A percentile compares a stretch with the other conserved stretches of the same genome.
These are phyloP conservation scores for Macquaria australasica DNA, from an alignment of 2,113 vertebrate species.

Conservation along the genomic window DNA sequence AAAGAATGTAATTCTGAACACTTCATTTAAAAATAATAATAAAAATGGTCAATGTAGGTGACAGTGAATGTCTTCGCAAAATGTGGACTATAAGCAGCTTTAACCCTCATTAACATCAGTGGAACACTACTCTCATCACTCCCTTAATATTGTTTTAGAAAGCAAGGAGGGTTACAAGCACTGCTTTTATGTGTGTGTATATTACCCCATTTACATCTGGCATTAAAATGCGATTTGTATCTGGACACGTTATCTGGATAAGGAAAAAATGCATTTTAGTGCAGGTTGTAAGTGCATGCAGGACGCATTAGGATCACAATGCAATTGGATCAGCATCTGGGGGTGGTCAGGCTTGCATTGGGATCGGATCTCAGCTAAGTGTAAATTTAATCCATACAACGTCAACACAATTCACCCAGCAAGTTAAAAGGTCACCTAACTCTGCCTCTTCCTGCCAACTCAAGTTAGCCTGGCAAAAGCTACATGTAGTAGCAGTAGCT, in stretches of 20 bases:
- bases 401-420: no score
- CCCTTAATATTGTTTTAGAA: background rate
- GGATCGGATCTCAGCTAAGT: background rate
- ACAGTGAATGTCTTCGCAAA: background rate
- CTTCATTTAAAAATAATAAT: no score
- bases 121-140: background rate
- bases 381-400: no score
- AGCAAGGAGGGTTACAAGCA: background rate
- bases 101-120: background rate
- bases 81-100: slow-evolving; percentile 1
- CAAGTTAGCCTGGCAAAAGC: background rate
- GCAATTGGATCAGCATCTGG: background rate
- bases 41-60: background rate
- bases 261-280: background rate
- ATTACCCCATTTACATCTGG: background rate
- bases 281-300: background rate
- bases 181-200: background rate
- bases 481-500: background rate
- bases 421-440: background rate
- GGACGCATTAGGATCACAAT: background rate
- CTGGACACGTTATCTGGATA: background rate
- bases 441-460: background rate
- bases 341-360: no score
- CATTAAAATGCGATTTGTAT: background rate
- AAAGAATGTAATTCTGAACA: background rate